Conservation (phyloP, 2,797 vertebrate genomes). For the Rhodeus uyekii region DNA sequence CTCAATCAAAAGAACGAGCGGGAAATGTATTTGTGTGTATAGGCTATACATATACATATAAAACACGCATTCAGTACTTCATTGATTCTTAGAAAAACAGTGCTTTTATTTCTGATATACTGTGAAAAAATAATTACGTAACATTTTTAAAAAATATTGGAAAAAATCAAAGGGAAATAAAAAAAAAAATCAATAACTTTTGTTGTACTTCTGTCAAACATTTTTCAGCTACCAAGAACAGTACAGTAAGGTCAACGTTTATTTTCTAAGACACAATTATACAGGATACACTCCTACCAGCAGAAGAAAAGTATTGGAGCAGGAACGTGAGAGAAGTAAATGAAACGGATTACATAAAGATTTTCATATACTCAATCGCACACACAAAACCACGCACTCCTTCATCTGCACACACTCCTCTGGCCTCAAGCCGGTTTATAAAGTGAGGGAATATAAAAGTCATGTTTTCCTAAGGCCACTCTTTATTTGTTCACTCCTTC, state of each 20-base stretch:
- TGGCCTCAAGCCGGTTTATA: slow-evolving; percentile 72
- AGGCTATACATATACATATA: not conserved
- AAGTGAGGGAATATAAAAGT: slow-evolving; percentile 74
- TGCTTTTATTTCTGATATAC: slow-evolving; percentile 87
- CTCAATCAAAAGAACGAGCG: not conserved
- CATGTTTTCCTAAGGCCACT: slow-evolving; percentile 80
- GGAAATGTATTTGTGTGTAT: not conserved
- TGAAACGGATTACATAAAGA: slow-evolving; percentile 68
- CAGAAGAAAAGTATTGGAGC: slow-evolving; percentile 84
- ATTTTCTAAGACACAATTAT: slow-evolving; percentile 82
- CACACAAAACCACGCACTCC: slow-evolving; percentile 65
- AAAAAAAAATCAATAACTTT: slow-evolving; percentile 79
- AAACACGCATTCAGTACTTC: slow-evolving; percentile 3
- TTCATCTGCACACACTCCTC: slow-evolving; percentile 72
- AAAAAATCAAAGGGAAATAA: slow-evolving; percentile 78
- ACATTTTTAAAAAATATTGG: slow-evolving; percentile 85
- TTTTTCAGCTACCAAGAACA: slow-evolving; percentile 84
- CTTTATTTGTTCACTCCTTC: slow-evolving; percentile 67
- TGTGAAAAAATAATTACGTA: slow-evolving; percentile 89
- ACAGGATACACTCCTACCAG: slow-evolving; percentile 86
- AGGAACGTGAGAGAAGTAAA: slow-evolving; percentile 80
- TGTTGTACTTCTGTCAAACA: slow-evolving; percentile 78
- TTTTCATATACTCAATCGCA: slow-evolving; percentile 71
- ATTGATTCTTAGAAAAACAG: slow-evolving; percentile 75
- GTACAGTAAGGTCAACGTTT: slow-evolving; percentile 83